phyloP scores from a whole-genome alignment of 1,140 invertebrate genomes.

The Drosophila sucinea region DNA sequence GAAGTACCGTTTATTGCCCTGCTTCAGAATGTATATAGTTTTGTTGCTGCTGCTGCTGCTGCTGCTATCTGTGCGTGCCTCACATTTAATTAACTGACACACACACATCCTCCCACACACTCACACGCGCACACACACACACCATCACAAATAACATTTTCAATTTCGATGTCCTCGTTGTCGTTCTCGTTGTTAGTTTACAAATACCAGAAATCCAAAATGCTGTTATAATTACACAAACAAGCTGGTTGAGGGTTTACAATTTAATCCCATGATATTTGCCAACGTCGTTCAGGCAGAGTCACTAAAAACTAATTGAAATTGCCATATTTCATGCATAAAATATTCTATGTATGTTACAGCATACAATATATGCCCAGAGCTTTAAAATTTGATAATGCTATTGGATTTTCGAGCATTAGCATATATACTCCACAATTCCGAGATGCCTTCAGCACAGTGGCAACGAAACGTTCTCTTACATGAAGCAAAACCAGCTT shows the following conservation, averaged over 20 bases:
- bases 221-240: constrained; percentile 66
- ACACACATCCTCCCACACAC: constrained; percentile 35
- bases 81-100: constrained; percentile 67
- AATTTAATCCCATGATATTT: constrained; percentile 50
- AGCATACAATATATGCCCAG: constrained; percentile 22
- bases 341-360: constrained; percentile 10
- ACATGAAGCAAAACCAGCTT: too few species aligned
- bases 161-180: constrained; percentile 29
- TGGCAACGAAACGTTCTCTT: neutral
- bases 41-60: neutral
- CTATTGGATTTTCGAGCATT: constrained; percentile 48
- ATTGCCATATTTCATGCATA: constrained; percentile 63
- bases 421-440: neutral
- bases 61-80: constrained; percentile 50
- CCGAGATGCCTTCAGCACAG: neutral
- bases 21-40: constrained; percentile 4
- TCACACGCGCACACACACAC: neutral
- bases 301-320: constrained; percentile 70
- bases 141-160: constrained; percentile 19
- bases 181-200: constrained; percentile 22
- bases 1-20: constrained; percentile 22
- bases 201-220: constrained; percentile 42
- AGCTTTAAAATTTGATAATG: constrained; percentile 48
- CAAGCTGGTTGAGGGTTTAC: constrained; percentile 55
- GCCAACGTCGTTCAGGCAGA: constrained; percentile 27